A percentile compares a stretch with the other conserved stretches of the same genome.
phyloP scores from a whole-genome alignment of 2,113 vertebrate genomes.

The Grus americana region DNA sequence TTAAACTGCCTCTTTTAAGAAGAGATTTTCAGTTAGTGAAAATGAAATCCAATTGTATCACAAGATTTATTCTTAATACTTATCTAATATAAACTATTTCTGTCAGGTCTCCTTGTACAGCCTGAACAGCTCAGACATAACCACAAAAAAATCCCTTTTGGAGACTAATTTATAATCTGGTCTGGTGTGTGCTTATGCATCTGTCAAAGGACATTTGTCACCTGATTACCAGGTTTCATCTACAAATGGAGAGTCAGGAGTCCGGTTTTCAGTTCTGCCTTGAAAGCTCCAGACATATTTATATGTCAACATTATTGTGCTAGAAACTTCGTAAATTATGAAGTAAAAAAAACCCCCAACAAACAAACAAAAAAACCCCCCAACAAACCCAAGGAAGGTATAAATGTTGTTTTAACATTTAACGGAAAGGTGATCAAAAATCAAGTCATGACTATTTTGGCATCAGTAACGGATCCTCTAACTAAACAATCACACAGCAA shows the following conservation, averaged over 20 bases:
- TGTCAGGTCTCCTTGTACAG: slow-evolving; percentile 49
- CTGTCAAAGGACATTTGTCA: slow-evolving; percentile 66
- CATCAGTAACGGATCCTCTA: background rate
- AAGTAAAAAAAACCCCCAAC: background rate
- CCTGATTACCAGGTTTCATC: slow-evolving; percentile 21
- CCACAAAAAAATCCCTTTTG: slow-evolving; percentile 44
- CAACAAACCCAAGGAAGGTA: background rate
- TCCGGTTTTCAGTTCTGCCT: background rate
- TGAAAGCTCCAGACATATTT: background rate
- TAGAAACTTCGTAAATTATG: background rate
- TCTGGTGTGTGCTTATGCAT: slow-evolving; percentile 45
- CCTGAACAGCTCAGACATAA: slow-evolving; percentile 46
- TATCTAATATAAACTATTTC: slow-evolving; percentile 56
- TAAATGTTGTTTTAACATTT: background rate
- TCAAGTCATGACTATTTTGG: background rate
- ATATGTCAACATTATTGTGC: background rate
- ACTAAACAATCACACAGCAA: background rate
- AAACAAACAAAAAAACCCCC: no score
- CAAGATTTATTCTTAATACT: slow-evolving; percentile 56
- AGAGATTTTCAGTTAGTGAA: background rate
- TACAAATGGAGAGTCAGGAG: background rate
- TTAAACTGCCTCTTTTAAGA: background rate
- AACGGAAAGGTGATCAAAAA: background rate
- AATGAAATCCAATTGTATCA: slow-evolving; percentile 43
- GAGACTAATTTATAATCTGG: slow-evolving; percentile 68